A percentile compares a stretch with the other conserved stretches of the same genome.
Conservation (phyloP, 2,888 invertebrate genomes). For the Phyllotreta cruciferae region DNA sequence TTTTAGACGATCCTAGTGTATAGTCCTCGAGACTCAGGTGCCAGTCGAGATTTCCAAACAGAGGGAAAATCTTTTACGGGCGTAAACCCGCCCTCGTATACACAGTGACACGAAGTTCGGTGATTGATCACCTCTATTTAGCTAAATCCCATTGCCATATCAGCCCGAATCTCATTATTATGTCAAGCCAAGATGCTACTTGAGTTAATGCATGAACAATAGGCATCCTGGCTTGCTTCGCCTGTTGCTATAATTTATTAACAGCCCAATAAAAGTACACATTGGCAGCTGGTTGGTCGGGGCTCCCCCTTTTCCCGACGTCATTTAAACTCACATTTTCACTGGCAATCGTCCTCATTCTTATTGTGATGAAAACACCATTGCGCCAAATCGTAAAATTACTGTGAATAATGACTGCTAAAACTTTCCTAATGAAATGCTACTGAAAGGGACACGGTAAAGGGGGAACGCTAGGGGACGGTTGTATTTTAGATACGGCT, state of each 20-base stretch:
- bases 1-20: too few relatives aligned
- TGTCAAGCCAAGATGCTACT: conserved; percentile 62
- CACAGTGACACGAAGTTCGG: conserved; percentile 58
- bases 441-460: conserved; percentile 22
- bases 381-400: conserved; percentile 49
- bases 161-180: conserved; percentile 62
- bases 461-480: too few relatives aligned
- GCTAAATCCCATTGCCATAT: conserved; percentile 60
- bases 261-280: conserved; percentile 61
- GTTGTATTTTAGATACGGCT: too few relatives aligned
- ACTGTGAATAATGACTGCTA: conserved; percentile 54
- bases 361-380: conserved; percentile 53
- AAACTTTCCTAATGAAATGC: conserved; percentile 50
- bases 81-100: conserved; percentile 41
- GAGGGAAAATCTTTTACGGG: conserved; percentile 46
- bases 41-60: conserved; percentile 49
- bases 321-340: conserved; percentile 15
- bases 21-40: conserved; percentile 53
- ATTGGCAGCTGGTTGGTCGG: conserved; percentile 39
- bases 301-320: neutral
- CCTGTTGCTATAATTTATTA: conserved; percentile 63
- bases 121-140: conserved; percentile 58
- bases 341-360: conserved; percentile 16
- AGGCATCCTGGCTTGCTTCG: conserved; percentile 57
- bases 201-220: conserved; percentile 61